Base-by-base conservation (phyloP, 2,888 invertebrate genomes). In the Eupithecia pulchellata region DNA sequence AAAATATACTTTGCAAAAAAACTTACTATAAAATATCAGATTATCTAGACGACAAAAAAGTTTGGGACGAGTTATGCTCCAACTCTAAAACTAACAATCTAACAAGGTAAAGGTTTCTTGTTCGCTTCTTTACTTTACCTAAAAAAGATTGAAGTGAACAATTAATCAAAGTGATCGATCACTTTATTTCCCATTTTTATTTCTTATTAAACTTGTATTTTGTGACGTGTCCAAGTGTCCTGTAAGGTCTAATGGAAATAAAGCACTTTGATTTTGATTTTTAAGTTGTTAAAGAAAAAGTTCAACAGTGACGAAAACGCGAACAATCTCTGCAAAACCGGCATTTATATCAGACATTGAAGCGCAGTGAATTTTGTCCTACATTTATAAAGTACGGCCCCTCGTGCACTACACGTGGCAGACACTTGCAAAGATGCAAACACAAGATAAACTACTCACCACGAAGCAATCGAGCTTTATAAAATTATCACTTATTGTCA, bases 401-500 rank as follows among this genome's bases (percentile, higher is more conserved):
- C n/a, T n/a, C 30, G 61, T 20, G 32, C 20, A 20, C 32, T 13
- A 14, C 81, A 82, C 82, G 82, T 83, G 84, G 72, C 52, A 69
- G 71, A 9, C 52, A 66, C 69, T 57, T 64, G 20, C 14, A 73
- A 47, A 25, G 70, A 55, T 64, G 20, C 14, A 73, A 47, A 25
- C 11, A 52, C 25, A 13, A 52, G 25, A 52, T 25, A 52, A 4
- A 25, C 4, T 25, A 86, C 87, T 87, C 77, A 87, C 87, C 86
- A 72, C 71, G 77, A 71, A 80, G 74, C 69, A 79, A 78, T 75
- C 63, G n/a, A 75, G 79, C 75, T 78, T 69, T 84, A 83, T 79
- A 66, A 82, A 84, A 86, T 81, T 88, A 87, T 83, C 87, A 88
- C 89, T 86, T 81, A 80, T 77, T 69, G 81, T 81, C 81, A 81